phyloP scores from a whole-genome alignment of 2,113 vertebrate genomes.

The Oncorhynchus nerka region DNA sequence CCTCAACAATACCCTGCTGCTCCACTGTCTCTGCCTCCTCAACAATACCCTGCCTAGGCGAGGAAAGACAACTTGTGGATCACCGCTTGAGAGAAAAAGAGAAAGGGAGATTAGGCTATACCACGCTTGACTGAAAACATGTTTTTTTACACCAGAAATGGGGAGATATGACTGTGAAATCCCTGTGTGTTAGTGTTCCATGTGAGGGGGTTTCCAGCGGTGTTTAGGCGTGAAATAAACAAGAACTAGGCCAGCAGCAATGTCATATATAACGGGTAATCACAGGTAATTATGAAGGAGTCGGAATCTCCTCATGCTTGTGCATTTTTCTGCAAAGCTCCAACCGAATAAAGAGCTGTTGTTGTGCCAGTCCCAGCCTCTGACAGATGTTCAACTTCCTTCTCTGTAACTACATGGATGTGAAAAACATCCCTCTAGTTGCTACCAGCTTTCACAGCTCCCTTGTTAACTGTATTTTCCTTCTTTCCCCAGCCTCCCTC shows the following conservation, averaged over 20 bases:
- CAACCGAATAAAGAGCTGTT: constrained; percentile 5
- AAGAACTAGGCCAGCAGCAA: too few species aligned
- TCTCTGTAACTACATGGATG: constrained; percentile 23
- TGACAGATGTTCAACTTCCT: constrained; percentile 47
- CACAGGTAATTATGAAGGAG: constrained; percentile 2
- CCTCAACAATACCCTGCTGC: too few species aligned
- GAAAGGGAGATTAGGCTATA: too few species aligned
- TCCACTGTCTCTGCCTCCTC: too few species aligned
- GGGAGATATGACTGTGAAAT: background rate
- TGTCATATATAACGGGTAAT: too few species aligned
- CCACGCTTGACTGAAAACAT: too few species aligned
- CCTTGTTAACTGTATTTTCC: background rate
- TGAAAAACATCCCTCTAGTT: constrained; percentile 34
- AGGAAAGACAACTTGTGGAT: constrained; percentile 17
- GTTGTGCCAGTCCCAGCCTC: constrained; percentile 29
- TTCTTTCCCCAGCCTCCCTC: background rate
- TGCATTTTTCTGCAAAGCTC: background rate
- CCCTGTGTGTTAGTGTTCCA: too few species aligned
- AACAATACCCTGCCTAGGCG: background rate
- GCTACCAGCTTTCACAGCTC: constrained; percentile 25
- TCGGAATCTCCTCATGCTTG: background rate
- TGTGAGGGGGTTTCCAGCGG: too few species aligned
- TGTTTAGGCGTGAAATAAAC: too few species aligned
- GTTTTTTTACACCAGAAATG: too few species aligned
- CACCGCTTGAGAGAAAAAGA: constrained; percentile 8